Evolutionary conservation across 2,113 vertebrate genomes (phyloP).

Genomic region (Leptobrachium leishanense): DNA sequence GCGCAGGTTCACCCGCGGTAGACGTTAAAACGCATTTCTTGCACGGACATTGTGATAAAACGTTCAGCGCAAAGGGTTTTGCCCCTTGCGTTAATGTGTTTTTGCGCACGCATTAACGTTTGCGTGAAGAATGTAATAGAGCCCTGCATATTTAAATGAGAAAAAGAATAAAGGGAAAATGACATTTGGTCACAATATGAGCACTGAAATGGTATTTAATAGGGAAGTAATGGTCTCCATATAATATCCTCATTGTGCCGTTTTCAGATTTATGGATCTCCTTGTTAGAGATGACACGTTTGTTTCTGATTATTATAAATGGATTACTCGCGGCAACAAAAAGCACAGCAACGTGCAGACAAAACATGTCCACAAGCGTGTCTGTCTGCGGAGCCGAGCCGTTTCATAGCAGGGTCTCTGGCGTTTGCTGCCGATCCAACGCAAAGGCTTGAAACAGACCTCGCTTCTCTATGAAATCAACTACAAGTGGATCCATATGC

Average conservation of each 20-base stretch:
- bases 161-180: too few relatives aligned
- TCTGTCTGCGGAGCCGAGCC: not conserved
- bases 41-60: too few relatives aligned
- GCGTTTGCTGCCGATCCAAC: slow-evolving; percentile 13
- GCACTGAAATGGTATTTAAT: too few relatives aligned
- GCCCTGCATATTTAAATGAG: too few relatives aligned
- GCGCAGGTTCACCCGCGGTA: too few relatives aligned
- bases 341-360: not conserved
- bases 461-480: slow-evolving; percentile 25
- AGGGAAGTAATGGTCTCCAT: not conserved
- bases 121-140: too few relatives aligned
- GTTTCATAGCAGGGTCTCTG: slow-evolving; percentile 22
- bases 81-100: too few relatives aligned
- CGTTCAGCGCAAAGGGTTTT: too few relatives aligned
- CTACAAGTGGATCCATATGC: slow-evolving; percentile 30
- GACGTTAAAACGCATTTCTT: too few relatives aligned
- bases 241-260: not conserved
- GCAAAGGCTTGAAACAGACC: slow-evolving; percentile 6
- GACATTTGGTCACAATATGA: too few relatives aligned
- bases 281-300: not conserved
- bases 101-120: too few relatives aligned
- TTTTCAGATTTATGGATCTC: not conserved
- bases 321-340: not conserved
- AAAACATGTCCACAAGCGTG: not conserved
- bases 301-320: slow-evolving; percentile 3